Conservation (phyloP, 2,888 invertebrate genomes). For the Thymelicus acteon region DNA sequence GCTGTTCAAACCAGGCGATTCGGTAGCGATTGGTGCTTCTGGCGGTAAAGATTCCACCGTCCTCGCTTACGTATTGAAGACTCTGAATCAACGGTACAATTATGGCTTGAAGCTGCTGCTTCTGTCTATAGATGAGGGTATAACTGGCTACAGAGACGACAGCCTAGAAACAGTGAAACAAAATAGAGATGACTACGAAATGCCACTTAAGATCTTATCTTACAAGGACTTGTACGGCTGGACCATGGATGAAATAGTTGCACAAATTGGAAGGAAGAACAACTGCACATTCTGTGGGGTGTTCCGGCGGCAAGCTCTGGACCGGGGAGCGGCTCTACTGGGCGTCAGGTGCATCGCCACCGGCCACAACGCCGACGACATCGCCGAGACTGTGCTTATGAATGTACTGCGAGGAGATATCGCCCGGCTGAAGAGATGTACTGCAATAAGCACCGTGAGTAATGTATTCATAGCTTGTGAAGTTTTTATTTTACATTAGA, state of each 20-base stretch:
- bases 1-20: constrained; percentile 92
- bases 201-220: constrained; percentile 97
- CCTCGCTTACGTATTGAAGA: constrained; percentile 95
- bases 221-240: constrained; percentile 99
- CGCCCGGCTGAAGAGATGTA: constrained; percentile 96
- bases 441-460: constrained; percentile 93
- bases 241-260: constrained; percentile 99
- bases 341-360: constrained; percentile 97
- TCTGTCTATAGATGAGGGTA: constrained; percentile 99
- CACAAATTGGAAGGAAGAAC: constrained; percentile 93
- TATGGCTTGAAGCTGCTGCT: constrained; percentile 96
- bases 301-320: constrained; percentile 97
- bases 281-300: constrained; percentile 99
- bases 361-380: constrained; percentile 98
- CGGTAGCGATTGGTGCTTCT: constrained; percentile 96
- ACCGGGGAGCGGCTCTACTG: constrained; percentile 95
- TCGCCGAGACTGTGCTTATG: constrained; percentile 99
- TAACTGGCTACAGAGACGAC: constrained; percentile 97
- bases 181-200: constrained; percentile 96
- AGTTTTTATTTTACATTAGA: too few species aligned
- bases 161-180: constrained; percentile 98
- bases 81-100: constrained; percentile 94
- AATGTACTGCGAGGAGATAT: constrained; percentile 98
- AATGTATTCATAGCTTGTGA: neutral
- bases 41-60: constrained; percentile 99